Evolutionary conservation across 2,888 invertebrate genomes (phyloP).

Genomic region (Flexamia atlantica): DNA sequence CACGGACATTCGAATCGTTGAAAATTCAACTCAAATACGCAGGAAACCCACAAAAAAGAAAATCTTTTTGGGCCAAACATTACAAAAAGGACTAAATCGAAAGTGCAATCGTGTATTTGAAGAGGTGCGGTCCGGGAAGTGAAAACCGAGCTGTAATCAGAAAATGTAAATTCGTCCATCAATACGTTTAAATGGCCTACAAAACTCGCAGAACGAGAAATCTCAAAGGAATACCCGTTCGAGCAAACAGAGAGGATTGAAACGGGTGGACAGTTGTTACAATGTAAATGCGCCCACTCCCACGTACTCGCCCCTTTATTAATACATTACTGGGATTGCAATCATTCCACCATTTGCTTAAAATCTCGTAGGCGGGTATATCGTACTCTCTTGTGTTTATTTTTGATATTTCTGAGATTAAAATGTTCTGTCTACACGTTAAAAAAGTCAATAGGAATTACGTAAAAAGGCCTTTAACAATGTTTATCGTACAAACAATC

Average conservation of each 20-base stretch:
- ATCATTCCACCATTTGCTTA: slow-evolving; percentile 18
- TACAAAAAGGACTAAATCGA: neutral
- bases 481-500: too few species aligned
- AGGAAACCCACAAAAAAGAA: neutral
- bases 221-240: slow-evolving; percentile 52
- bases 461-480: too few species aligned
- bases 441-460: too few species aligned
- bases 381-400: neutral
- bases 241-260: slow-evolving; percentile 51
- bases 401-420: too few species aligned
- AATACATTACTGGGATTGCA: slow-evolving; percentile 49
- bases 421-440: too few species aligned
- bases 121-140: neutral
- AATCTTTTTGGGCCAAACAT: neutral
- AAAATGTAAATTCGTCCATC: slow-evolving; percentile 43
- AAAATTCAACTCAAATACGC: too few species aligned
- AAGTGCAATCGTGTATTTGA: neutral
- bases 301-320: slow-evolving; percentile 32
- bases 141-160: slow-evolving; percentile 9
- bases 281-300: slow-evolving; percentile 43
- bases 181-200: slow-evolving; percentile 38
- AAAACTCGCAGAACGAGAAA: slow-evolving; percentile 29
- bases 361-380: neutral
- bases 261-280: slow-evolving; percentile 53
- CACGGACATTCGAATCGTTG: too few species aligned